Percentiles rank a stretch among this genome's conserved stretches.
Evolutionary conservation across 1,140 invertebrate species (phyloP).

Genomic region (Dendroctonus ponderosae): DNA sequence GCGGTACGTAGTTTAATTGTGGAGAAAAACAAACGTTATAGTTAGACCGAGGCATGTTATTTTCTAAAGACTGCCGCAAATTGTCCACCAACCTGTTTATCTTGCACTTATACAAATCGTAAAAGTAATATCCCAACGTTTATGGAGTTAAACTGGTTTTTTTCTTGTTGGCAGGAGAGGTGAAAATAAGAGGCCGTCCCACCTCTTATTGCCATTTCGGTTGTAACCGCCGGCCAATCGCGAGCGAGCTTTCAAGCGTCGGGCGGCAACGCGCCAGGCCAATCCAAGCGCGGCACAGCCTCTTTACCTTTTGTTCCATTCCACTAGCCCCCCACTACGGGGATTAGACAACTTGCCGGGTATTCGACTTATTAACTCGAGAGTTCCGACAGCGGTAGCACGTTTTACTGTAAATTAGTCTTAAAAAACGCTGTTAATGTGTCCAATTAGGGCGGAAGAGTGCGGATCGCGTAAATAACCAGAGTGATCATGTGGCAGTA

Average conservation of each 20-base stretch:
- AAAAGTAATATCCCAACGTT: conserved; percentile 45
- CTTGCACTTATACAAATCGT: conserved; percentile 44
- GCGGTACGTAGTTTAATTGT: conserved; percentile 36
- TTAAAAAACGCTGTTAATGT: conserved; percentile 13
- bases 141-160: conserved; percentile 44
- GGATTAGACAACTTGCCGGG: conserved; percentile 22
- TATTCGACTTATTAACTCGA: conserved; percentile 46
- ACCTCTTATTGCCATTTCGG: conserved; percentile 42
- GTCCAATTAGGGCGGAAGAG: conserved; percentile 7
- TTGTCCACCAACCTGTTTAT: conserved; percentile 44
- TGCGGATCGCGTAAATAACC: conserved; percentile 5
- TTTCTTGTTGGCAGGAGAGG: conserved; percentile 32
- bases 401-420: conserved; percentile 18
- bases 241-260: conserved; percentile 1
- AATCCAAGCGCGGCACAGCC: conserved; percentile 27
- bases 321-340: conserved; percentile 25
- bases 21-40: conserved; percentile 38
- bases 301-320: conserved; percentile 7
- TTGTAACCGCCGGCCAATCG: conserved; percentile 36
- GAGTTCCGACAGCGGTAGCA: conserved; percentile 48
- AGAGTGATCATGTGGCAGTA: conserved; percentile 11
- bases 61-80: conserved; percentile 40
- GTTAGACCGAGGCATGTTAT: conserved; percentile 42
- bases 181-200: conserved; percentile 38
- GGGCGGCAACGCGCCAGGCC: conserved; percentile 13